Base-by-base conservation (phyloP, 1,140 invertebrate genomes). In the Drosophila navojoa region DNA sequence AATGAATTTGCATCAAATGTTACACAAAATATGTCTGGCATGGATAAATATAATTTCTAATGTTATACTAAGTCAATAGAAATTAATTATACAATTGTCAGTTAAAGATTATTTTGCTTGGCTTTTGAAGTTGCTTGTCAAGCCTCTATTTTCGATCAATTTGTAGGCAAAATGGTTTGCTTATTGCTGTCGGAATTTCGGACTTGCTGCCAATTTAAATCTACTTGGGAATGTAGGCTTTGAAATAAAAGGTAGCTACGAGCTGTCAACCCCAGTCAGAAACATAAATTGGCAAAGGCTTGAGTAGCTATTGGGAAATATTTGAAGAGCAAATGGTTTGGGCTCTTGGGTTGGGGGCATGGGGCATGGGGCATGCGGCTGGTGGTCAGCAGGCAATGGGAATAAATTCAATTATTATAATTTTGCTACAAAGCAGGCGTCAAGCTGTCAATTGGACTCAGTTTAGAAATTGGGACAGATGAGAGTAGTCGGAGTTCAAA, bases 401-500 rank as follows among this genome's bases (percentile, higher is more conserved):
- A 47, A 32, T 13, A 7, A 32, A 19, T 47, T 47, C 25, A 59
- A 19, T 47, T 7, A 19, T 9, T n/a, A 11, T 45, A 16, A 22
- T 10, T 45, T 25, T 11, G 45, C 10, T 49, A 11, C 19, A 49
- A 25, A 49, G 47, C 9, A 45, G n/a, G 42, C 15, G 16, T 16
- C 16, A 11, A 52, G 16, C 9, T 42, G 35, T 57, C 25, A 9
- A 52, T 3, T 10, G 7, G 4, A 47, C 3, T 35, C 44, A 35
- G 16, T 35, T 19, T 6, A 10, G 16, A 35, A n/a, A 60, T 35
- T 10, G 1, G 29, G 15, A 11, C 32, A 53, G 49, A 35, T 52
- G 47, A 45, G 25, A 61, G n/a, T 38, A 66, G 61, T 57, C 64
- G 13, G 25, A 57, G 29, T 50, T 22, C 10, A 40, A 22, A 50